Percentiles rank a stretch among this genome's conserved stretches.
Evolutionary conservation across 2,113 vertebrate species (phyloP).

Genomic region (Dolichallabes microphthalmus): DNA sequence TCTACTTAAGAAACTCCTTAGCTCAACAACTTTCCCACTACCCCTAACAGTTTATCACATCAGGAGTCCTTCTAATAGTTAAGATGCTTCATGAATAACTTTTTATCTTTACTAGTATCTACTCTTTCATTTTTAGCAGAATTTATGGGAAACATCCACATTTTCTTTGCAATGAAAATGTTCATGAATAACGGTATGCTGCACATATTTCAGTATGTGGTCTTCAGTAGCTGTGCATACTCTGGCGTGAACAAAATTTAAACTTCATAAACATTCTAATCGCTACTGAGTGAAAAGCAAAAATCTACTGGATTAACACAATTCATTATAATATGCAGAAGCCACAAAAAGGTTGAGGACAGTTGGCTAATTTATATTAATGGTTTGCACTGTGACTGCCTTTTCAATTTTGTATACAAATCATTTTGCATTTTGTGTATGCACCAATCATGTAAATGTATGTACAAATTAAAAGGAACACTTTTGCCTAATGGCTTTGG

Average conservation of each 20-base stretch:
- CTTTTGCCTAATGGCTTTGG: not conserved
- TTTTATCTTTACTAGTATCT: no score
- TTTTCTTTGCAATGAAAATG: no score
- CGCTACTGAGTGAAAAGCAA: not conserved
- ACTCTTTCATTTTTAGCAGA: no score
- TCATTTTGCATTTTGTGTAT: not conserved
- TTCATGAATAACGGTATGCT: not conserved
- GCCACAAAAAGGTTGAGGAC: not conserved
- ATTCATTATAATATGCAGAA: not conserved
- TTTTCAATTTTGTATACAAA: slow-evolving; percentile 18
- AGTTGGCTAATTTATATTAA: not conserved
- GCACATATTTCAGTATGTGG: not conserved
- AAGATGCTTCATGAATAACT: no score
- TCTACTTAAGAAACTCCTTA: no score
- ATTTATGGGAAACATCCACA: no score
- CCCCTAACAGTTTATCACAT: no score
- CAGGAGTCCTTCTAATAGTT: no score
- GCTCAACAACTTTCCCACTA: no score
- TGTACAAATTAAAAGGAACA: slow-evolving; percentile 4
- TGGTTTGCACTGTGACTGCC: not conserved
- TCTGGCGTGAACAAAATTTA: not conserved
- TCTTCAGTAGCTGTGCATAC: not conserved
- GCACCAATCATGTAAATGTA: not conserved
- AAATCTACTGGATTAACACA: not conserved
- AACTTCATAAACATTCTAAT: not conserved